A percentile compares a stretch with the other conserved stretches of the same genome.
Evolutionary conservation across 2,888 invertebrate species (phyloP).

Genomic region (Dryobota labecula): DNA sequence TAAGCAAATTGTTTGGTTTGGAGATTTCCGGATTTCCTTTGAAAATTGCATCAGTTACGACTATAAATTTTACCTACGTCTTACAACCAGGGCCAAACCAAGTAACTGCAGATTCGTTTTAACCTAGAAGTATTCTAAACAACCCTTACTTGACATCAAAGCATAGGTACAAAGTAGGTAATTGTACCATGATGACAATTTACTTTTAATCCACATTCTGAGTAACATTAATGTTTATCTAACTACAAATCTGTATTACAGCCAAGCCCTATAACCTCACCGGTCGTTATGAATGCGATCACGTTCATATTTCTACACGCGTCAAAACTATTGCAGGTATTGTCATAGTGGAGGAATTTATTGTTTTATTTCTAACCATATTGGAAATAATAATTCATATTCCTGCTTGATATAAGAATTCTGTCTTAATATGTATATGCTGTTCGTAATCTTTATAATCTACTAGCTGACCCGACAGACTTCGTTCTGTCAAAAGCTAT

Average conservation of each 20-base stretch:
- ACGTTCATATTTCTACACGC: slow-evolving; percentile 13
- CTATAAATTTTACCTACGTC: not conserved
- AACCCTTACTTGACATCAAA: slow-evolving; percentile 3
- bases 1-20: not conserved
- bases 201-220: slow-evolving; percentile 18
- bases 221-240: slow-evolving; percentile 36
- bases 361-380: not conserved
- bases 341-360: not conserved
- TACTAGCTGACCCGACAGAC: too few species aligned
- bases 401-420: not conserved
- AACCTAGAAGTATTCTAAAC: not conserved
- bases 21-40: not conserved
- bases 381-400: not conserved
- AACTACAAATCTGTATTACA: slow-evolving; percentile 28
- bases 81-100: not conserved
- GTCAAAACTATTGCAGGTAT: not conserved
- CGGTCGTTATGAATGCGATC: not conserved
- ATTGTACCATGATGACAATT: slow-evolving; percentile 7
- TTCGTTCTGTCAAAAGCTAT: too few species aligned
- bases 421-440: not conserved
- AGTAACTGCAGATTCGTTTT: not conserved
- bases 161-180: not conserved
- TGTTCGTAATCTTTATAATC: not conserved
- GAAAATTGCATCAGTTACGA: not conserved
- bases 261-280: slow-evolving; percentile 31